Evolutionary conservation across 1,140 invertebrate genomes (phyloP).

Genomic region (Saccostrea cuccullata): DNA sequence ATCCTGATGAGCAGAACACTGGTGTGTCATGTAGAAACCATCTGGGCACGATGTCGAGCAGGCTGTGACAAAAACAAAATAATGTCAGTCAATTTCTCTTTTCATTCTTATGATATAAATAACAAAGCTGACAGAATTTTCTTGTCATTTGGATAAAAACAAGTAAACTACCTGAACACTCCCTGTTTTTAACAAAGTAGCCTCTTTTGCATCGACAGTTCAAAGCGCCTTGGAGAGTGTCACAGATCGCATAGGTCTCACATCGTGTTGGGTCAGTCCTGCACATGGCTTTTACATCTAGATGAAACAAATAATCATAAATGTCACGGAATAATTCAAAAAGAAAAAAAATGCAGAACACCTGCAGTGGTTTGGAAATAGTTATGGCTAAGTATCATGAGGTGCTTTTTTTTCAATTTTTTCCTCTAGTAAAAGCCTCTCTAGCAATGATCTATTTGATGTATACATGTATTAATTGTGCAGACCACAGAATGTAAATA

Average conservation of each 20-base stretch:
- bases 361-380: not conserved
- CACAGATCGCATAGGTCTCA: constrained; percentile 61
- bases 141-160: not conserved
- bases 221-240: constrained; percentile 54
- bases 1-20: constrained; percentile 63
- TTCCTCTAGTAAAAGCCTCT: too few relatives aligned
- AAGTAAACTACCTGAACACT: constrained; percentile 56
- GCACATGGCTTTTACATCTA: constrained; percentile 58
- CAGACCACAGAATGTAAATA: not conserved
- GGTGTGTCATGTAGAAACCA: constrained; percentile 64
- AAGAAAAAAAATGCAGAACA: not conserved
- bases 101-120: too few relatives aligned
- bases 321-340: not conserved
- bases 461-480: not conserved
- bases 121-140: not conserved
- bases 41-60: constrained; percentile 63
- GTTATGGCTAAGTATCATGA: too few relatives aligned
- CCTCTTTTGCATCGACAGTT: constrained; percentile 65
- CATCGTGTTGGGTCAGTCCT: constrained; percentile 56
- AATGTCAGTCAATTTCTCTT: too few relatives aligned
- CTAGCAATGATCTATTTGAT: not conserved
- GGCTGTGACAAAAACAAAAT: constrained; percentile 56
- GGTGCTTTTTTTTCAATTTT: too few relatives aligned
- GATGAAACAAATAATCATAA: not conserved
- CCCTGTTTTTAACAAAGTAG: constrained; percentile 57